These are phyloP conservation scores for Acleris cristana DNA, from an alignment of 2,888 invertebrate species.

Conservation along the genomic window DNA sequence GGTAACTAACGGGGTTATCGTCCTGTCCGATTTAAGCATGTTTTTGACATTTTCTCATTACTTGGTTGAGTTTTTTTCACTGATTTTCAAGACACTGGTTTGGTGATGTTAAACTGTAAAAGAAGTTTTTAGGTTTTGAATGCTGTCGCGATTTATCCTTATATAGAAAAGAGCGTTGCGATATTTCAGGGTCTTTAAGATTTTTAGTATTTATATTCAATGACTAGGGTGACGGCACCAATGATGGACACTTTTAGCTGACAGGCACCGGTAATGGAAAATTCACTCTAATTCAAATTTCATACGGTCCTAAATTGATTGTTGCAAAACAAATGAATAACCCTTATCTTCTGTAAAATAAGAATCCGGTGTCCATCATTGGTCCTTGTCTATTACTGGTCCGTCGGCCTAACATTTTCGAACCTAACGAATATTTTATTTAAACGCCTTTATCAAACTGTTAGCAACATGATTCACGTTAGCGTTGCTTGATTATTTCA, in stretches of 20 bases:
- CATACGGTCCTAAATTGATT: no score
- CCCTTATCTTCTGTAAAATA: no score
- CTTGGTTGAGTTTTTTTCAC: conserved; percentile 44
- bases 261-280: no score
- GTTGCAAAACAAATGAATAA: no score
- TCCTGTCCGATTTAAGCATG: conserved; percentile 76
- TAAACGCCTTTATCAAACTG: conserved; percentile 27
- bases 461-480: conserved; percentile 24
- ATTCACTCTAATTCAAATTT: no score
- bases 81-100: conserved; percentile 48
- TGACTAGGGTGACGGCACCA: no score
- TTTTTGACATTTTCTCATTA: conserved; percentile 63
- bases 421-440: background rate
- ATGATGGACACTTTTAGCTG: no score
- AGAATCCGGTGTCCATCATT: no score
- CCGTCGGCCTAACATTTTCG: conserved; percentile 1
- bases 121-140: conserved; percentile 41
- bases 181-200: conserved; percentile 48
- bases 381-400: no score
- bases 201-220: conserved; percentile 6
- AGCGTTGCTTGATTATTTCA: conserved; percentile 11
- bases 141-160: background rate
- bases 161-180: conserved; percentile 50
- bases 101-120: conserved; percentile 40
- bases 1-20: conserved; percentile 68